phyloP scores from a whole-genome alignment of 2,797 vertebrate genomes.

The Streptopelia turtur region DNA sequence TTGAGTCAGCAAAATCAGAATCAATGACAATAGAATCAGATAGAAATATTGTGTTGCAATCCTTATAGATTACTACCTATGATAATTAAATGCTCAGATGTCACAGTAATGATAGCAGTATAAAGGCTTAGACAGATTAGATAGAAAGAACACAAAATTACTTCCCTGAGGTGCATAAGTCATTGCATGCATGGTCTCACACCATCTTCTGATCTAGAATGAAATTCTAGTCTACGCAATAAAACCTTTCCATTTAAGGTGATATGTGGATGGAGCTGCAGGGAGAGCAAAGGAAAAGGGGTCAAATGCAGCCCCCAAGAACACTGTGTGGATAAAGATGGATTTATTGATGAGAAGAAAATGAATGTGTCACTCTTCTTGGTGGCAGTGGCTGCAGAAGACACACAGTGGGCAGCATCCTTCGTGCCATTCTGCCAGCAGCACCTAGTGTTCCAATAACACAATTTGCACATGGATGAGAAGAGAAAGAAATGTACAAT shows the following conservation, averaged over 20 bases:
- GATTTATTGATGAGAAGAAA: not conserved
- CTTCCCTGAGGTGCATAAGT: not conserved
- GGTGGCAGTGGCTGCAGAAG: not conserved
- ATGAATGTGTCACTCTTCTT: not conserved
- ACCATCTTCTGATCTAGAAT: not conserved
- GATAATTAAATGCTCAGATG: not conserved
- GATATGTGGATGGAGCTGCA: not conserved
- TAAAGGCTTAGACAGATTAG: slow-evolving; percentile 27
- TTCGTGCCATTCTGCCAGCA: not conserved
- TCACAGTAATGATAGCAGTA: not conserved
- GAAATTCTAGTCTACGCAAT: not conserved
- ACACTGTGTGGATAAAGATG: not conserved
- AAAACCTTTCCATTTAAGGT: not conserved
- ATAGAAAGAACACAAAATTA: not conserved
- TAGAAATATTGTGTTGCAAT: slow-evolving; percentile 21
- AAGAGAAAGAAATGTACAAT: not conserved
- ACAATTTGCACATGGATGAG: not conserved
- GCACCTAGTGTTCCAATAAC: not conserved
- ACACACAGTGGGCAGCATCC: too few species aligned
- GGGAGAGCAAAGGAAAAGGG: not conserved
- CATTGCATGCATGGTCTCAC: not conserved
- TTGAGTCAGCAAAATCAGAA: slow-evolving; percentile 40
- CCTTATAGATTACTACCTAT: slow-evolving; percentile 13
- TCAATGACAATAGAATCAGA: not conserved
- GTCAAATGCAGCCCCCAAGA: not conserved